These are phyloP conservation scores for Ceratoteleas bidentatus DNA, from an alignment of 1,140 invertebrate species.

Conservation along the genomic window DNA sequence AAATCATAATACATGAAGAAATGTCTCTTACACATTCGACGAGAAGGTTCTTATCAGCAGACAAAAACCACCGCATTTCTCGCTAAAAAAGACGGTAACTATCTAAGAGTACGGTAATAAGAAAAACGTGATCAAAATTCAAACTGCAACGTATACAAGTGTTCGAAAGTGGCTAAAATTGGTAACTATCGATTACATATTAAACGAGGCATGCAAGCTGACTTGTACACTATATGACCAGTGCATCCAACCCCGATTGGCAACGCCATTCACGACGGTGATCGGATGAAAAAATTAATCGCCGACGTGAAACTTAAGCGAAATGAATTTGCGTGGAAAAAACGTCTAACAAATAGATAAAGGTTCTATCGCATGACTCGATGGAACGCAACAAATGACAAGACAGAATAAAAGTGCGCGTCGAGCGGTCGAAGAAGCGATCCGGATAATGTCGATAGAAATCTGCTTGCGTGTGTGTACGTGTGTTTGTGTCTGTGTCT, in stretches of 20 bases:
- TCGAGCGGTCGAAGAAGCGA: constrained; percentile 44
- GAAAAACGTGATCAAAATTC: neutral
- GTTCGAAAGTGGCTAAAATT: constrained; percentile 16
- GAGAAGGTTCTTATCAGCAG: neutral
- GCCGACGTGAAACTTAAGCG: no score
- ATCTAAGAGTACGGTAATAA: neutral
- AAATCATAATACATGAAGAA: no score
- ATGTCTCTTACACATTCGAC: neutral
- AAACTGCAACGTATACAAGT: constrained; percentile 1
- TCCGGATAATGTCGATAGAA: neutral
- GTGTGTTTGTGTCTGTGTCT: no score
- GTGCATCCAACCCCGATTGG: constrained; percentile 19
- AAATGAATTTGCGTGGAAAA: constrained; percentile 25
- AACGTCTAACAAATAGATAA: constrained; percentile 22
- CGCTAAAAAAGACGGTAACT: neutral
- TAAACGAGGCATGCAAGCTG: constrained; percentile 42
- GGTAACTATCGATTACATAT: constrained; percentile 27
- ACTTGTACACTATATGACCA: constrained; percentile 32
- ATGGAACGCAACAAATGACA: constrained; percentile 45
- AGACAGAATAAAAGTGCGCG: constrained; percentile 28
- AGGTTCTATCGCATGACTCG: constrained; percentile 27
- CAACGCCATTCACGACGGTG: constrained; percentile 1
- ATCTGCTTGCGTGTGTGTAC: no score
- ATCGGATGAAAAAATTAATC: constrained; percentile 17
- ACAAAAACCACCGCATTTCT: neutral